phyloP scores from a whole-genome alignment of 1,140 invertebrate genomes.

The Episyrphus balteatus region DNA sequence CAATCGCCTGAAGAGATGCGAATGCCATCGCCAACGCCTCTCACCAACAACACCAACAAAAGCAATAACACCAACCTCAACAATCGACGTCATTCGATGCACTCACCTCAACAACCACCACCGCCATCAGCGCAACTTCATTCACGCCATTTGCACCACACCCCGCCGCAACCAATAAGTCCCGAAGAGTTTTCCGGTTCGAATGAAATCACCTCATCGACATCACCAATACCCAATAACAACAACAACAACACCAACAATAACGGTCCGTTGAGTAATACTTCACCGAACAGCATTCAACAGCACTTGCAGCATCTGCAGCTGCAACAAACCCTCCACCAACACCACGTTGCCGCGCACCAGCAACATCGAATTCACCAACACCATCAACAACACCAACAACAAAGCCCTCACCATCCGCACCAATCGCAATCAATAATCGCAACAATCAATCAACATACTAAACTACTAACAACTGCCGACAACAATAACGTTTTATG shows the following conservation, averaged over 20 bases:
- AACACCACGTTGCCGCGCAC: neutral
- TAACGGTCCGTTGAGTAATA: neutral
- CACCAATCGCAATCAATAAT: slow-evolving; percentile 13
- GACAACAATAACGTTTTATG: slow-evolving; percentile 10
- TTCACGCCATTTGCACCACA: neutral
- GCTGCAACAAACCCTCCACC: neutral
- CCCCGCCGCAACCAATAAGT: slow-evolving; percentile 30
- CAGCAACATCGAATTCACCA: neutral
- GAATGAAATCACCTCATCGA: slow-evolving; percentile 50
- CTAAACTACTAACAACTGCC: slow-evolving; percentile 26
- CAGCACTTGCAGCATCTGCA: neutral
- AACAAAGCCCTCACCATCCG: neutral
- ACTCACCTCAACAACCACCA: slow-evolving; percentile 9
- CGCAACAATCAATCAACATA: slow-evolving; percentile 33
- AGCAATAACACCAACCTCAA: slow-evolving; percentile 5
- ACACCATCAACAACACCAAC: slow-evolving; percentile 2
- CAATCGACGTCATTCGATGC: slow-evolving; percentile 1
- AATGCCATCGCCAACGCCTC: slow-evolving; percentile 9
- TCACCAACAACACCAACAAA: slow-evolving; percentile 6
- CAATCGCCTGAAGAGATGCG: slow-evolving; percentile 4
- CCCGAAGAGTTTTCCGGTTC: slow-evolving; percentile 35
- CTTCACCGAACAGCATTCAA: neutral
- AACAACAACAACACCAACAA: slow-evolving; percentile 6
- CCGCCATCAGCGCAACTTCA: neutral
- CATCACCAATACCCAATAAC: slow-evolving; percentile 38